A percentile compares a stretch with the other conserved stretches of the same genome.
Evolutionary conservation across 2,113 vertebrate species (phyloP).

Genomic region (Rhipidura dahli): DNA sequence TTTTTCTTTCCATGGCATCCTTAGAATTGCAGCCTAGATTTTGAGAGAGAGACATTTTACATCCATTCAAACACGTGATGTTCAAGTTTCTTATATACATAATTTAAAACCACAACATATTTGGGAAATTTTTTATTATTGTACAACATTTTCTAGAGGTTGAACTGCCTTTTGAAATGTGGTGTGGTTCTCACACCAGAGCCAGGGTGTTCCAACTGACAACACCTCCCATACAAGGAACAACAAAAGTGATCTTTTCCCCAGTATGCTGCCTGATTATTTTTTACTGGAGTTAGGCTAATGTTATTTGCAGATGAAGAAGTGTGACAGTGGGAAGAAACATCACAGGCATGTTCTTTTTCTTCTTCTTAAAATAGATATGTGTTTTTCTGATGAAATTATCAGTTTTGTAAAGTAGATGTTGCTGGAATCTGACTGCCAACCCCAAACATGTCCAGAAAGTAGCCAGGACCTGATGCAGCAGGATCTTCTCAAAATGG

Average conservation of each 20-base stretch:
- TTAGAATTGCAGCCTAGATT: constrained; percentile 72
- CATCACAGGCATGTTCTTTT: accelerated
- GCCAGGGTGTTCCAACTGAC: neutral
- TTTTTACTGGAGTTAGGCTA: neutral
- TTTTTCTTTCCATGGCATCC: constrained; percentile 65
- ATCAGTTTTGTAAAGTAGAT: neutral
- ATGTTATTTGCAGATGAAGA: neutral
- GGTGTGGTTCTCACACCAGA: neutral
- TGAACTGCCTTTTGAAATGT: neutral
- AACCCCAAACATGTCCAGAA: accelerated
- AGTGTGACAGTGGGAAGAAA: neutral
- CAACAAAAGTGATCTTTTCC: neutral
- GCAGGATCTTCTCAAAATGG: neutral
- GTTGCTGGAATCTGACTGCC: neutral
- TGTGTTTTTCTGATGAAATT: neutral
- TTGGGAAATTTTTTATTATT: neutral
- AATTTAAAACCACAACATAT: neutral
- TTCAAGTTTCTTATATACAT: constrained; percentile 30
- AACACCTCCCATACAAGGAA: neutral
- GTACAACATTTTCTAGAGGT: neutral
- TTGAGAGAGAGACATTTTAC: constrained; percentile 58
- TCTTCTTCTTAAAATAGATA: neutral
- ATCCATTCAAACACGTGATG: constrained; percentile 56
- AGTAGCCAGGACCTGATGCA: accelerated
- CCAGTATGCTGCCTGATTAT: neutral